Percentiles rank a stretch among this genome's conserved stretches.
Evolutionary conservation across 2,113 vertebrate genomes (phyloP).

Genomic region (Salvelinus namaycush): DNA sequence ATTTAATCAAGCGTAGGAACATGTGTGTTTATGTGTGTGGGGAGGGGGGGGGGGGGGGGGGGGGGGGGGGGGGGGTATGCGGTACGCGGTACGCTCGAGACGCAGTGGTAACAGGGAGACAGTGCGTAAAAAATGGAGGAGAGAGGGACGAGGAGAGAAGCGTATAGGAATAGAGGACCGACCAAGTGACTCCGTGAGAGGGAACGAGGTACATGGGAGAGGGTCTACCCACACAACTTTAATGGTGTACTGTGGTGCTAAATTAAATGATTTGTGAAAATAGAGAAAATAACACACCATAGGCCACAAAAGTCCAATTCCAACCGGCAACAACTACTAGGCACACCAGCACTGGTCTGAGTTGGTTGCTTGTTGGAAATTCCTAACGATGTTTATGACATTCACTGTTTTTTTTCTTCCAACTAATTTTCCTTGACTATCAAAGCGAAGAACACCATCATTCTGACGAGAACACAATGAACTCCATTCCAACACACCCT

Average conservation of each 20-base stretch:
- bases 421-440: too few relatives aligned
- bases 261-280: background rate
- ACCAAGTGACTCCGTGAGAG: background rate
- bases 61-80: background rate
- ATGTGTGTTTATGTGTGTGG: background rate
- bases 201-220: background rate
- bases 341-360: background rate
- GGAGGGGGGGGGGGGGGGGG: accelerated
- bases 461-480: background rate
- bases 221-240: background rate
- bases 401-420: background rate
- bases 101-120: background rate
- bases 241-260: background rate
- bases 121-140: conserved; percentile 16
- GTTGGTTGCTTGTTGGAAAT: background rate
- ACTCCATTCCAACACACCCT: background rate
- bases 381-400: background rate
- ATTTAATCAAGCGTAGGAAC: conserved; percentile 28
- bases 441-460: background rate
- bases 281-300: background rate
- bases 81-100: background rate
- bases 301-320: background rate
- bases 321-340: background rate
- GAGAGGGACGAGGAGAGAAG: background rate
- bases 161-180: background rate